These are phyloP conservation scores for Semnornis frantzii DNA, from an alignment of 2,113 vertebrate genomes.

Conservation along the genomic window DNA sequence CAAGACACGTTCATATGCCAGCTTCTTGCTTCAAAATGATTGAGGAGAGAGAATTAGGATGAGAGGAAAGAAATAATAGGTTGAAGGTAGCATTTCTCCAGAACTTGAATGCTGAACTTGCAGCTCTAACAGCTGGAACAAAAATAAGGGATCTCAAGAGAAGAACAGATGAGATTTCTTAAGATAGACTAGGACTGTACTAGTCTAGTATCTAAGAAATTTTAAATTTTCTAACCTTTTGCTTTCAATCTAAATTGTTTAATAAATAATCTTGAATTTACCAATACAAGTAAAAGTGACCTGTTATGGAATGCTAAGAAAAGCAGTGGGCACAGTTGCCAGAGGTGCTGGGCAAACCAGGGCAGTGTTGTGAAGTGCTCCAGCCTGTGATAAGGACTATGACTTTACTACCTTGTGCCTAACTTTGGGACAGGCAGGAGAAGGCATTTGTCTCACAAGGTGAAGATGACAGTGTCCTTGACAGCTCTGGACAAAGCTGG, in stretches of 20 bases:
- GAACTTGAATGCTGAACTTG: not conserved
- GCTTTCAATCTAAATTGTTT: not conserved
- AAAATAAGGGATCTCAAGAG: not conserved
- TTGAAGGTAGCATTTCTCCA: not conserved
- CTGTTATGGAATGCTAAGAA: not conserved
- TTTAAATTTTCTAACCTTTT: not conserved
- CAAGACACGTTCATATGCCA: not conserved
- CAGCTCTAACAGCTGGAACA: not conserved
- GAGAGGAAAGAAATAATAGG: not conserved
- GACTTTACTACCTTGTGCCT: not conserved
- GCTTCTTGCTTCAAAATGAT: not conserved
- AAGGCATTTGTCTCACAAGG: not conserved
- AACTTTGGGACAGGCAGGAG: not conserved
- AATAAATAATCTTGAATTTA: not conserved
- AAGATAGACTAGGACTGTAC: not conserved
- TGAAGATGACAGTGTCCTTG: not conserved
- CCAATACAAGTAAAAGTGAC: not conserved
- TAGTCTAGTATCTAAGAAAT: not conserved
- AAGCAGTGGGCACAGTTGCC: not conserved
- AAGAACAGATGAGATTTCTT: not conserved
- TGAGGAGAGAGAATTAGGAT: not conserved
- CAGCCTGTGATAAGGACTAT: not conserved
- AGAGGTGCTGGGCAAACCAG: not conserved
- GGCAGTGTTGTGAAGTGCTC: not conserved
- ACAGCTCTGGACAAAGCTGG: not conserved